Conservation (phyloP, 2,888 invertebrate species). For the Elegia similella region DNA sequence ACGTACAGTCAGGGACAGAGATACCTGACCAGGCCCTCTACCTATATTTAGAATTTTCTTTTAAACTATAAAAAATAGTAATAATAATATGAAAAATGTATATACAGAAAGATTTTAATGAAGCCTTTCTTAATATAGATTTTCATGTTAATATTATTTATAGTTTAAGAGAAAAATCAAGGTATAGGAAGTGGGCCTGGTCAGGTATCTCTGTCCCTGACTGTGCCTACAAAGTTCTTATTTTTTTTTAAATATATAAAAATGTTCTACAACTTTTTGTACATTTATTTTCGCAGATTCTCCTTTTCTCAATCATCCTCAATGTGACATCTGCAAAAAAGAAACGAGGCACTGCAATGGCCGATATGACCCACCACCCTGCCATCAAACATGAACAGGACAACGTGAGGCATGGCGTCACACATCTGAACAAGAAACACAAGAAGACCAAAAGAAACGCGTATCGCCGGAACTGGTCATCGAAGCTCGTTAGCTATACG, state of each 20-base stretch:
- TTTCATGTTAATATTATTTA: no score
- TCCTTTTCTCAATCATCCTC: not conserved
- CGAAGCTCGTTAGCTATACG: slow-evolving; percentile 3
- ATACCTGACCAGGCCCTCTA: no score
- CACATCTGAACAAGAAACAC: slow-evolving; percentile 9
- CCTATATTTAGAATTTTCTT: no score
- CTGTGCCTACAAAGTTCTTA: no score
- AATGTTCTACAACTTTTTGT: not conserved
- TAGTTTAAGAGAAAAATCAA: no score
- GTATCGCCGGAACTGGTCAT: slow-evolving; percentile 7
- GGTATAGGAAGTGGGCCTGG: no score
- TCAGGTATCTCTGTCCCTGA: no score
- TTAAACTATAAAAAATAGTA: no score
- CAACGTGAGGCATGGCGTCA: not conserved
- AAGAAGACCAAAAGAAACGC: slow-evolving; percentile 12
- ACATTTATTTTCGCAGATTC: not conserved
- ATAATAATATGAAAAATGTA: no score
- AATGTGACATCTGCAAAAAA: not conserved
- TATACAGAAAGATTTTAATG: no score
- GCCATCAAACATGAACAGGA: not conserved
- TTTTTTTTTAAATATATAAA: not conserved
- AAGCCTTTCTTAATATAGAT: no score
- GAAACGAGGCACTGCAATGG: not conserved
- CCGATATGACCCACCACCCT: not conserved
- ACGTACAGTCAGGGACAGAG: no score